phyloP scores from a whole-genome alignment of 92 coral and sea anemone genomes.

The Virgularia gustaviana region DNA sequence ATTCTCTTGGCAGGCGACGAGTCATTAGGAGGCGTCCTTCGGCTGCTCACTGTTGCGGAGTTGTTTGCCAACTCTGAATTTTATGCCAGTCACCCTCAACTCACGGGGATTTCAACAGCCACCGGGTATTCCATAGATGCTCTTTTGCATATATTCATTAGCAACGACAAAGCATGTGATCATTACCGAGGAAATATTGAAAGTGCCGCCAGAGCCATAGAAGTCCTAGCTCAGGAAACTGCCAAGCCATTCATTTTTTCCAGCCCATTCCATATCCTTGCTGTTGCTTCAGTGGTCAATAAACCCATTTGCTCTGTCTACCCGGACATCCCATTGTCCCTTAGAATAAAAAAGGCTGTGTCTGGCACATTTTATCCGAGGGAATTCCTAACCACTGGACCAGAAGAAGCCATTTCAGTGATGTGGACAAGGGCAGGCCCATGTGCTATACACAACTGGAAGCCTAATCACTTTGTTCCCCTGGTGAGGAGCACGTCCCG shows the following conservation, averaged over 20 bases:
- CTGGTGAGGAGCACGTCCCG: not conserved
- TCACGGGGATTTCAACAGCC: not conserved
- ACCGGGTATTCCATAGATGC: not conserved
- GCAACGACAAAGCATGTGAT: not conserved
- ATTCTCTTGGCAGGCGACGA: slow-evolving; percentile 33
- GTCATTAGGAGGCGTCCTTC: slow-evolving; percentile 11
- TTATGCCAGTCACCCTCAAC: slow-evolving; percentile 30
- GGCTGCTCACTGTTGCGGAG: slow-evolving; percentile 28
- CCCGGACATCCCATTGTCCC: slow-evolving; percentile 17
- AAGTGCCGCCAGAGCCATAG: slow-evolving; percentile 19
- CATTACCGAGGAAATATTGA: slow-evolving; percentile 3
- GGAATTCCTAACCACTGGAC: not conserved
- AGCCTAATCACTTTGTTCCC: slow-evolving; percentile 40
- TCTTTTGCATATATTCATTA: not conserved
- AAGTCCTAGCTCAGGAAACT: slow-evolving; percentile 24
- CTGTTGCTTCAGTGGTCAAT: slow-evolving; percentile 40
- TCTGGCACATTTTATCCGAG: slow-evolving; percentile 15
- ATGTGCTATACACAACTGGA: slow-evolving; percentile 19
- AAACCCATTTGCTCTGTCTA: slow-evolving; percentile 45
- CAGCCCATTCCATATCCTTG: slow-evolving; percentile 30
- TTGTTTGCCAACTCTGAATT: slow-evolving; percentile 11
- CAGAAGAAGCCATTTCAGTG: slow-evolving; percentile 1
- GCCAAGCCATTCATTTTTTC: slow-evolving; percentile 29
- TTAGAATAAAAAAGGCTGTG: slow-evolving; percentile 1
- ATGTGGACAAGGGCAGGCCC: slow-evolving; percentile 31